phyloP scores from a whole-genome alignment of 2,113 vertebrate species.

The Pterocles burchelli region DNA sequence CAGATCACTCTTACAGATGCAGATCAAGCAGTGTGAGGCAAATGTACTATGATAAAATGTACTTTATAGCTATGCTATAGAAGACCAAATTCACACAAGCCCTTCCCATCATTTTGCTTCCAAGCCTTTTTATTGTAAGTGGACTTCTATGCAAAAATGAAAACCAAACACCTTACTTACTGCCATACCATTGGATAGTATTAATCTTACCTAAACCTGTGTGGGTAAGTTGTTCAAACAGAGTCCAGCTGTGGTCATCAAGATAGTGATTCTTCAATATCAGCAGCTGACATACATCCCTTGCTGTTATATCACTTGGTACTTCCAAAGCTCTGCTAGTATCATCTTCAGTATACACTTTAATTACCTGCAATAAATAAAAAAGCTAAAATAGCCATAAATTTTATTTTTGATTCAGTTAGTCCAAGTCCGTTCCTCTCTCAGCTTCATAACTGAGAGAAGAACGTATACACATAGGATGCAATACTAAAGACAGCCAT shows the following conservation, averaged over 20 bases:
- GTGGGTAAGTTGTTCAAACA: slow-evolving; percentile 87
- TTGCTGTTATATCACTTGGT: slow-evolving; percentile 89
- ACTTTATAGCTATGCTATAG: background rate
- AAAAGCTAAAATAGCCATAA: background rate
- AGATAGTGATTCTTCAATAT: slow-evolving; percentile 92
- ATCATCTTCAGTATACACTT: slow-evolving; percentile 95
- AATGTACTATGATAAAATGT: background rate
- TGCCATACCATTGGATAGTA: background rate
- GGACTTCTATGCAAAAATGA: background rate
- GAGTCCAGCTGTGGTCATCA: slow-evolving; percentile 95
- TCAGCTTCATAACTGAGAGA: background rate
- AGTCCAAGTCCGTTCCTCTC: background rate
- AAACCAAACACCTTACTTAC: background rate
- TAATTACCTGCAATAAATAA: slow-evolving; percentile 88
- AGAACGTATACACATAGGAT: background rate
- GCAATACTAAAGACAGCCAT: background rate
- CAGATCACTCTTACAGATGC: background rate
- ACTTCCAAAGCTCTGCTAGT: slow-evolving; percentile 93
- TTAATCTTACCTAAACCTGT: slow-evolving; percentile 83
- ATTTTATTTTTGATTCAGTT: background rate
- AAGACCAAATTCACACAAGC: background rate
- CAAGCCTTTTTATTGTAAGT: background rate
- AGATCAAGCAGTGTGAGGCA: background rate
- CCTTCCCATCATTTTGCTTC: background rate
- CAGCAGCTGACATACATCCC: slow-evolving; percentile 93